Conservation (phyloP, 2,113 vertebrate species). For the Sebastes fasciatus region DNA sequence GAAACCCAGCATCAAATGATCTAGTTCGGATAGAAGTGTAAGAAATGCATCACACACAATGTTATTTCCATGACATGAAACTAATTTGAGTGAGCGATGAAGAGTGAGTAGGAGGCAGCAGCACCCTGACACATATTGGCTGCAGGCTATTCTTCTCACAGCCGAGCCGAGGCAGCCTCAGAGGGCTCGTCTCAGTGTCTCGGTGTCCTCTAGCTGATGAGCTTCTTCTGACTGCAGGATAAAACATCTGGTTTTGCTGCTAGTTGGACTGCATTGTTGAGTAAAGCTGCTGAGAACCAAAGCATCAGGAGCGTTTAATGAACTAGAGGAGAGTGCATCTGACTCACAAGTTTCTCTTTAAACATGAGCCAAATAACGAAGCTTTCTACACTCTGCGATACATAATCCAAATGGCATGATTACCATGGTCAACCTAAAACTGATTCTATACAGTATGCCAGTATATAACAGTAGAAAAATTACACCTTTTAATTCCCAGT, state of each 20-base stretch:
- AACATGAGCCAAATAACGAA: conserved; percentile 33
- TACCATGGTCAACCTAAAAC: neutral
- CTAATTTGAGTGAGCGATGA: conserved; percentile 20
- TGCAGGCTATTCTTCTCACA: conserved; percentile 74
- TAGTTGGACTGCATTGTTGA: conserved; percentile 22
- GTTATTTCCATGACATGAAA: conserved; percentile 16
- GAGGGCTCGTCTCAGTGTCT: conserved; percentile 60
- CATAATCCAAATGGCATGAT: conserved; percentile 17
- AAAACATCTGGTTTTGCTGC: conserved; percentile 12
- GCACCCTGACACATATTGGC: conserved; percentile 47
- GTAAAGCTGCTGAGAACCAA: conserved; percentile 38
- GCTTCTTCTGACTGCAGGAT: conserved; percentile 32
- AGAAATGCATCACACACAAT: neutral
- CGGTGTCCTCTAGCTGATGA: conserved; percentile 61
- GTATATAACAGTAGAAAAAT: neutral
- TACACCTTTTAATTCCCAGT: neutral
- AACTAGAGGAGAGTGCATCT: conserved; percentile 11
- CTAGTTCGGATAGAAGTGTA: neutral
- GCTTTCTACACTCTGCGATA: neutral
- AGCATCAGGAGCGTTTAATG: conserved; percentile 38
- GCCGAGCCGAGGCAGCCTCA: conserved; percentile 57
- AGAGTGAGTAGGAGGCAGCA: conserved; percentile 50
- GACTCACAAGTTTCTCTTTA: conserved; percentile 37
- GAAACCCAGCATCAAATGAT: neutral
- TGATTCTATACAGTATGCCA: neutral